Percentiles rank a stretch among this genome's conserved stretches.
These are phyloP conservation scores for Helogale parvula DNA, from an alignment of 2,113 vertebrate genomes.

Conservation along the genomic window DNA sequence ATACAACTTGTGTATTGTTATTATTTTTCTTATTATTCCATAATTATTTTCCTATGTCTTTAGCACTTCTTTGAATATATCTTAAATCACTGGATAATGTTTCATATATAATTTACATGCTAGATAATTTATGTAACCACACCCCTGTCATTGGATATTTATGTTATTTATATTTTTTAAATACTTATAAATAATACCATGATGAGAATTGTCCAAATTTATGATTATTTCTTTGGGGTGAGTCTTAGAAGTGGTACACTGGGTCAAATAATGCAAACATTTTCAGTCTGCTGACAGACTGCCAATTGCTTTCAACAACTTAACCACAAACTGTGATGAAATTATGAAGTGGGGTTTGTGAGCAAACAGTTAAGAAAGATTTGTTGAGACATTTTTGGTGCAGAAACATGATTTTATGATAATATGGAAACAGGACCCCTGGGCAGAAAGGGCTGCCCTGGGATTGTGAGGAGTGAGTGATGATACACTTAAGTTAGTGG, in stretches of 20 bases:
- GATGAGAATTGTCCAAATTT: neutral
- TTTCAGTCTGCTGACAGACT: neutral
- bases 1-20: neutral
- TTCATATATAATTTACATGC: neutral
- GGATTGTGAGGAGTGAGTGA: too few species aligned
- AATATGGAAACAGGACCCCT: too few species aligned
- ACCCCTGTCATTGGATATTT: neutral
- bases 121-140: neutral
- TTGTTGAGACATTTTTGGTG: too few species aligned
- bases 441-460: too few species aligned
- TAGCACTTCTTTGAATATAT: neutral
- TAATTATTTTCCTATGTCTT: neutral
- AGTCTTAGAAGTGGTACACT: neutral
- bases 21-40: neutral
- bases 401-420: too few species aligned
- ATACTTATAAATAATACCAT: neutral
- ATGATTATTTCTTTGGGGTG: neutral
- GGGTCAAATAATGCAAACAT: neutral
- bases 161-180: too few species aligned
- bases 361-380: too few species aligned
- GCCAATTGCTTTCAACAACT: neutral
- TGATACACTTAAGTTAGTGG: too few species aligned
- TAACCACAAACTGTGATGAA: neutral
- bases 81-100: neutral
- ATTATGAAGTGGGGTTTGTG: too few species aligned